Percentiles rank a stretch among this genome's conserved stretches.
Evolutionary conservation across 2,888 invertebrate genomes (phyloP).

Genomic region (Melipona bicolor): DNA sequence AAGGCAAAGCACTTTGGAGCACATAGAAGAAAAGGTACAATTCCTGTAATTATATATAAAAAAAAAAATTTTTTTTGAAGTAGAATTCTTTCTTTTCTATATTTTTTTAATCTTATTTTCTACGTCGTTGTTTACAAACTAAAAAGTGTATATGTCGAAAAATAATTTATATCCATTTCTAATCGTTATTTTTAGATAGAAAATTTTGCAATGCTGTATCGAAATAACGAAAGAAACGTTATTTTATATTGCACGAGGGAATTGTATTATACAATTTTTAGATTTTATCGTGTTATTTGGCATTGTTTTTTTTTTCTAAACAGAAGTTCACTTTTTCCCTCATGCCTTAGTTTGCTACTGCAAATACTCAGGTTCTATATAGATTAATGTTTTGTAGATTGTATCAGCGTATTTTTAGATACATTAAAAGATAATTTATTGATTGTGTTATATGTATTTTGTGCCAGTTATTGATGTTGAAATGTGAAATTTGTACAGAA

Average conservation of each 20-base stretch:
- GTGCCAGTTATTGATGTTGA: constrained; percentile 57
- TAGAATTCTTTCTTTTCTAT: constrained; percentile 16
- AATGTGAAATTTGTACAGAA: constrained; percentile 61
- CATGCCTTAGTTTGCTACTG: constrained; percentile 31
- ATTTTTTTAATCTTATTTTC: constrained; percentile 15
- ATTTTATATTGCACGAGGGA: constrained; percentile 38
- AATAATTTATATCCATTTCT: constrained; percentile 18
- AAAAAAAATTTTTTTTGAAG: constrained; percentile 1
- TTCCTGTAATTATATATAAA: constrained; percentile 16
- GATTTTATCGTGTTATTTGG: background rate
- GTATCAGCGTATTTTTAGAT: constrained; percentile 39
- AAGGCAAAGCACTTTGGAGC: constrained; percentile 11
- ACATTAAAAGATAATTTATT: constrained; percentile 49
- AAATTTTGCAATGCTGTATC: background rate
- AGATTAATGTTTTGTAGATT: constrained; percentile 54
- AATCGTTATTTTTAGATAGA: constrained; percentile 1
- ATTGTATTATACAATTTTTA: constrained; percentile 24
- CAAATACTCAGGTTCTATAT: constrained; percentile 63
- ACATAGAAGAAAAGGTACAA: constrained; percentile 10
- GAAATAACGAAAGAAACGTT: background rate
- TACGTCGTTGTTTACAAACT: constrained; percentile 1
- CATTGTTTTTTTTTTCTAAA: background rate
- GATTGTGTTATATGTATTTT: constrained; percentile 62
- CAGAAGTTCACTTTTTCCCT: constrained; percentile 9
- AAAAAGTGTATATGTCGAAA: background rate